Conservation (phyloP, 2,113 vertebrate genomes). For the Colinus virginianus region DNA sequence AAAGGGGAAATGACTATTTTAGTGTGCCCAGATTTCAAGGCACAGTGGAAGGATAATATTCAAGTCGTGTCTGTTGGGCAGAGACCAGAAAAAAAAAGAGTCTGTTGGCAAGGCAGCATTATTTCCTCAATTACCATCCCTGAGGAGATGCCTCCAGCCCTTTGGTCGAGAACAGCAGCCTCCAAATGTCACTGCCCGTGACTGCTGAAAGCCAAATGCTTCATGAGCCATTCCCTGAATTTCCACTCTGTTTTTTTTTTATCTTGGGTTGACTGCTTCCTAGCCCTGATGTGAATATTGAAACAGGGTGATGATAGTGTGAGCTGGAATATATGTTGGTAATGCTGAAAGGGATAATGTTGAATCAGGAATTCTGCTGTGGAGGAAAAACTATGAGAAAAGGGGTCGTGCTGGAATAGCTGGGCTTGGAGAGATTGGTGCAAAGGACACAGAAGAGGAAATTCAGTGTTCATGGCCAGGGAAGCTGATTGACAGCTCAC, state of each 20-base stretch:
- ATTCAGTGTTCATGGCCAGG: background rate
- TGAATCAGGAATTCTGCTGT: background rate
- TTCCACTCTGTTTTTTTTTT: background rate
- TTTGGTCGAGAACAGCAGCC: background rate
- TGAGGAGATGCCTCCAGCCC: background rate
- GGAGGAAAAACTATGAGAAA: background rate
- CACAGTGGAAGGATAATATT: background rate
- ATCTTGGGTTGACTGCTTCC: background rate
- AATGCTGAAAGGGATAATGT: background rate
- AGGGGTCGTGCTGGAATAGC: background rate
- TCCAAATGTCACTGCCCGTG: conserved; percentile 1
- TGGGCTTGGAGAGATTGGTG: background rate
- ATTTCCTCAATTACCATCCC: conserved; percentile 7
- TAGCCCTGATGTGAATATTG: background rate
- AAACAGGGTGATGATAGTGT: background rate
- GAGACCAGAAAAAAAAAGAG: background rate
- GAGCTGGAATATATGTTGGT: background rate
- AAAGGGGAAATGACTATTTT: background rate
- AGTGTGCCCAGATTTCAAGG: background rate
- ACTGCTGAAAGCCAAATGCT: background rate
- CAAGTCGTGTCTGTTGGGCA: background rate
- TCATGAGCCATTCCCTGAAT: background rate
- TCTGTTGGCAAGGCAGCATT: background rate
- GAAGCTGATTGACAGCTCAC: background rate
- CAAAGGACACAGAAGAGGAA: background rate